Evolutionary conservation across 2,888 invertebrate genomes (phyloP), one percentile per base, ranked within the genome.

Genomic region (Crossocerus cetratus): DNA sequence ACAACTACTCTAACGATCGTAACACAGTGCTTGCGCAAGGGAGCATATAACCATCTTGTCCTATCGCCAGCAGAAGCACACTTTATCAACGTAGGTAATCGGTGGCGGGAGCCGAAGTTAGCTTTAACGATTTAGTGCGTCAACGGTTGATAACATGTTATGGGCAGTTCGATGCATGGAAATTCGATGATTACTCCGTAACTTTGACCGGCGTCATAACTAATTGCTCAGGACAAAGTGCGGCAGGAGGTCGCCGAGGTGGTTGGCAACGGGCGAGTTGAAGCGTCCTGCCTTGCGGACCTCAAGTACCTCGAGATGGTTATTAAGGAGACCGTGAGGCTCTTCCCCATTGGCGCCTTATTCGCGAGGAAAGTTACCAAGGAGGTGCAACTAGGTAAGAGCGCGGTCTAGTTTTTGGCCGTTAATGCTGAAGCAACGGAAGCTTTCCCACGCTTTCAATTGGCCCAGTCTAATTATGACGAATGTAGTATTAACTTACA

Each of bases 171-270:
- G 49, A 22, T 14, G 23, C 22, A 23, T 16, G 2, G 18, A 42
- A 13, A 13, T 54, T 11, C 23, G 2, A 11, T 54, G 54, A 63
- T 63, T 53, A 63, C 42, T 55, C 11, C 32, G 53, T 53, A 63
- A 54, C 5, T 44, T 60, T 60, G 56, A 60, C 49, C 54, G 43
- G 58, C 21, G 53, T 57, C 53, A 20, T 62, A 59, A 71, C 32
- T 67, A 71, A 59, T 18, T 54, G 21, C 56, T 16, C 21, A 42
- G 56, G 18, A 45, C 18, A 45, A 67, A 66, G 42, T 66, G 55
- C 20, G 62, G 62, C 20, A 18, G 3, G 56, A 62, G 21, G 13
- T 66, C 43, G 22, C 32, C 43, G 61, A 59, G 13, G n/a, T 53
- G 18, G 1, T 57, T 43, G 32, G 49, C 43, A 58, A 53, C 44